phyloP scores from a whole-genome alignment of 1,140 invertebrate genomes.

The Nasonia giraulti region DNA sequence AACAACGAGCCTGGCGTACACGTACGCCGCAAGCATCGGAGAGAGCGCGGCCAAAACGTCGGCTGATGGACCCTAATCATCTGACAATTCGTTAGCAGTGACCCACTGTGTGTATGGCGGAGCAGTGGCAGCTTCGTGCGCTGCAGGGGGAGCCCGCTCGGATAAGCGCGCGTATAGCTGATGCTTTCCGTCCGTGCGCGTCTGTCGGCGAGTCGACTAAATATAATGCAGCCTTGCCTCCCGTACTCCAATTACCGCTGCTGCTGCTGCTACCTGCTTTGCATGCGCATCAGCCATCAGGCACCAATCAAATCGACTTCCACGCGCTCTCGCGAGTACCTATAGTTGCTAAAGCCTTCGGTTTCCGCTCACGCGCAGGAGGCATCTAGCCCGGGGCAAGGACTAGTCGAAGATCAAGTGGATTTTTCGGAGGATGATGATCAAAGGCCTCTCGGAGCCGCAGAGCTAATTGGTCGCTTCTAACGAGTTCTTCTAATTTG shows the following conservation, averaged over 20 bases:
- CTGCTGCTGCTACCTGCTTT: conserved; percentile 65
- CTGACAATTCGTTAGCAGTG: conserved; percentile 71
- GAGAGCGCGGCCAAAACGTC: neutral
- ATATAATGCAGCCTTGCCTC: conserved; percentile 71
- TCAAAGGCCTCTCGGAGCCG: neutral
- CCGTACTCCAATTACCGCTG: conserved; percentile 68
- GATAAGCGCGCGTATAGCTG: too few species aligned
- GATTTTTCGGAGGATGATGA: neutral
- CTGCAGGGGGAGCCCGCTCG: neutral
- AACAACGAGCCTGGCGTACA: neutral
- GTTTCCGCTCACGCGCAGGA: conserved; percentile 24
- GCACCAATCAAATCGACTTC: conserved; percentile 66
- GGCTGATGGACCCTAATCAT: conserved; percentile 67
- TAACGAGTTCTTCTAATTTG: neutral
- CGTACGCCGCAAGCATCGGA: neutral
- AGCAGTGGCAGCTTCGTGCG: too few species aligned
- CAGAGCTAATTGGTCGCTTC: neutral
- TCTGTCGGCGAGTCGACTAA: conserved; percentile 60
- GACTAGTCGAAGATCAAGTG: neutral
- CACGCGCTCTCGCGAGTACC: conserved; percentile 19
- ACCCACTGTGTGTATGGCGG: conserved; percentile 61
- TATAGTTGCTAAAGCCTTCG: neutral
- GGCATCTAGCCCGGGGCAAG: neutral
- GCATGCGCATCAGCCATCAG: conserved; percentile 68
- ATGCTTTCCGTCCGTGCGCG: neutral